A percentile compares a stretch with the other conserved stretches of the same genome.
These are phyloP conservation scores for Dryobotodes eremita DNA, from an alignment of 2,888 invertebrate genomes.

Conservation along the genomic window DNA sequence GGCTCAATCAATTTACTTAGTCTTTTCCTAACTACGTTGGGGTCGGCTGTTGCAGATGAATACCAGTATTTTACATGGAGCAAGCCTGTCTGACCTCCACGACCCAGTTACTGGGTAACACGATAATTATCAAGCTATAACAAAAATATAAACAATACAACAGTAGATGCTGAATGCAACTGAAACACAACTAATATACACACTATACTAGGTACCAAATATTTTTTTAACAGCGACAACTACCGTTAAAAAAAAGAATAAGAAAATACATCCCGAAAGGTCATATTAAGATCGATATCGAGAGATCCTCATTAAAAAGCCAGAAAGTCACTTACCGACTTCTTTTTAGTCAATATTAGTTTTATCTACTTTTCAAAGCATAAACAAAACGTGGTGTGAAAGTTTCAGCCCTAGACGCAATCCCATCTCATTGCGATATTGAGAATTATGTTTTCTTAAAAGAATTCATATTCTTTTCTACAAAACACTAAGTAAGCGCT, in stretches of 20 bases:
- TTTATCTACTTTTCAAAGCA: constrained; percentile 68
- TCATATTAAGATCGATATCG: constrained; percentile 25
- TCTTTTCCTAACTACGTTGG: too few species aligned
- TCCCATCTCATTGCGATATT: constrained; percentile 60
- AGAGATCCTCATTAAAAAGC: constrained; percentile 65
- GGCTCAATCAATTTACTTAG: too few species aligned
- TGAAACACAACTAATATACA: not conserved
- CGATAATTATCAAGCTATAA: too few species aligned
- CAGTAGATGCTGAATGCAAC: not conserved
- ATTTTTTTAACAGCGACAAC: not conserved
- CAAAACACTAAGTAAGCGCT: constrained; percentile 32
- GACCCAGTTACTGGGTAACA: too few species aligned
- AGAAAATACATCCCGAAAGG: not conserved
- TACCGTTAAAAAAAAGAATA: not conserved
- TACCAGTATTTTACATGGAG: too few species aligned
- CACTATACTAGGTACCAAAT: not conserved
- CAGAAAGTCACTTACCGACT: constrained; percentile 63
- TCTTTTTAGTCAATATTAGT: constrained; percentile 68
- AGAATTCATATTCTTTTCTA: constrained; percentile 25
- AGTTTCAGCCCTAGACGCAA: constrained; percentile 64
- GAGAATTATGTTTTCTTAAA: constrained; percentile 47
- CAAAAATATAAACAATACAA: too few species aligned
- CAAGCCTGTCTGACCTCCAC: too few species aligned
- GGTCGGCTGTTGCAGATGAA: too few species aligned
- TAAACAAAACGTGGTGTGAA: constrained; percentile 66